Base-by-base conservation (phyloP, 1,140 invertebrate species). In the Diachasmimorpha longicaudata region DNA sequence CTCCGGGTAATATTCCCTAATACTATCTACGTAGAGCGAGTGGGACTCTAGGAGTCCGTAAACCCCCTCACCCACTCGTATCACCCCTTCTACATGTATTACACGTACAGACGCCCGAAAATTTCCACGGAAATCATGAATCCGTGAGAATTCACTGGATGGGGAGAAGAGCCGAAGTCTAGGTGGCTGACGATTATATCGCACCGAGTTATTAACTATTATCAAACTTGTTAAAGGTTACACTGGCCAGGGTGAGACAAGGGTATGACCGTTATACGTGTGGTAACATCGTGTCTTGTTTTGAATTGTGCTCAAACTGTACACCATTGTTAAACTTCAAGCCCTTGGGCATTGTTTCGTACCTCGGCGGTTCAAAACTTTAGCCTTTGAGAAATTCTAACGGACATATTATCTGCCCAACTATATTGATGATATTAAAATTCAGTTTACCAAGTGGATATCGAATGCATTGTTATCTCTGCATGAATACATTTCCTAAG, bases 1-100 rank as follows among this genome's bases (percentile, higher is more conserved):
- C 48, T 16, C 25, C 67, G 63, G 36, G 68, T 70, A 75, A 75
- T 75, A 70, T 70, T 75, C 48, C 67, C 46, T 70, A 70, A 75
- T 75, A 75, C 67, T 16, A 52, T 52, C 48, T 52, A 16, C 48
- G 14, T 16, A 10, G 48, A 52, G 48, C 19, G 48, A 52, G 48
- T 52, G 16, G 48, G 48, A 52, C 48, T 52, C 48, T 6, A 52
- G 48, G 14, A 52, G 14, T 13, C 48, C 48, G 14, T 52, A 52
- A 52, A 52, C 48, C 48, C 48, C 48, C 46, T 14, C n/a, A n/a
- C n/a, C n/a, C n/a, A n/a, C n/a, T n/a, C n/a, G n/a, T n/a, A n/a
- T n/a, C n/a, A n/a, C n/a, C n/a, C n/a, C 19, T 52, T 52, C 48
- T 52, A 52, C 48, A 52, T 19, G 58, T 63, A 63, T 63, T 14